Base-by-base conservation (phyloP, 2,113 vertebrate species). In the Malurus melanocephalus region DNA sequence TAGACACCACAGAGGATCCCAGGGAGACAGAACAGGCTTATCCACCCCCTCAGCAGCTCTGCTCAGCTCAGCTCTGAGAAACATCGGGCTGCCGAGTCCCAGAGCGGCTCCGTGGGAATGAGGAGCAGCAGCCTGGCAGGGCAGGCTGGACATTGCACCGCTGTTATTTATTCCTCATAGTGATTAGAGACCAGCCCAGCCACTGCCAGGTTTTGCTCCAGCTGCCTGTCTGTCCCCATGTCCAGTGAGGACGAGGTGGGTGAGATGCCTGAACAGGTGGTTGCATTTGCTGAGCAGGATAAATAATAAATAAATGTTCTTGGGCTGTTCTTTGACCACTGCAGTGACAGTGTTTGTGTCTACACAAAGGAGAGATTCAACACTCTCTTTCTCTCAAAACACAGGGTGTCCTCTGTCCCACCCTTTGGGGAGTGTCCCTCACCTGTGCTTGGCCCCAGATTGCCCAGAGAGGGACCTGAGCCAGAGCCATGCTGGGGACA, bases 1-100 rank as follows among this genome's bases (percentile, higher is more conserved):
- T 79, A 95, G 92, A 81, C 0, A 86, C 61, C 42, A 33, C 0
- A 4, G 90, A 87, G 57, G 77, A 90, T 93, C 78, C 89, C 92
- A 90, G 87, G 28, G 71, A 90, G 45, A 56, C 2, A 0, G 38
- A 79, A 42, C 20, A 15, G 60, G 2, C 74, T 67, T 68, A 30
- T 57, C 88, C 92, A 88, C 84, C 84, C 93, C 88, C 84, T 88
- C 65, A 46, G 66, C 74, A 32, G 45, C 68, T 48, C 88, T 57
- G 87, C 80, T 68, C 35, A 1, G 13, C 1, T 35, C 83, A 71
- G 61, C 85, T 82, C 92, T 94, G 93, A 93, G 93, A 94, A 94
- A 60, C 33, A 7, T 22, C 0, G 0, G 55, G 27, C 45, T 56
- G 61, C 61, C 0, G 5, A 35, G 49, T 93, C 77, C 27, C 86